phyloP scores from a whole-genome alignment of 2,888 invertebrate genomes.

The Drosophila diplacantha region DNA sequence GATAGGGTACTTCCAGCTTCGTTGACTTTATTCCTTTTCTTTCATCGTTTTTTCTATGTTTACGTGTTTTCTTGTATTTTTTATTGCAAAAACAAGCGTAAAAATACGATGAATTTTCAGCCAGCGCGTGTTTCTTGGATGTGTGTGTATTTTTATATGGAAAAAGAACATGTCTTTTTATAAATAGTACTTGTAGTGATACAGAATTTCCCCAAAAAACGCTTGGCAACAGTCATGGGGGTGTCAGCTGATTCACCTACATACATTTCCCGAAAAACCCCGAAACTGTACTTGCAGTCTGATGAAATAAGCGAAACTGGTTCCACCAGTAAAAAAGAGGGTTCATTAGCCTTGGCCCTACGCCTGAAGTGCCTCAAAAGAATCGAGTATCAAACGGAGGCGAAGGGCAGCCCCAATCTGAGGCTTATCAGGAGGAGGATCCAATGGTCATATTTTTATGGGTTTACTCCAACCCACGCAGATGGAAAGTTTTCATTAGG shows the following conservation, averaged over 20 bases:
- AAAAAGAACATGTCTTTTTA: slow-evolving; percentile 24
- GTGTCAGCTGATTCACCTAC: slow-evolving; percentile 29
- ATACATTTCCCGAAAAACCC: slow-evolving; percentile 6
- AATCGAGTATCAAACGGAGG: slow-evolving; percentile 19
- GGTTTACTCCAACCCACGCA: background rate
- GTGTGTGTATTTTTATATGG: slow-evolving; percentile 23
- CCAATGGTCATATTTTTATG: slow-evolving; percentile 6
- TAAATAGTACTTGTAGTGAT: slow-evolving; percentile 22
- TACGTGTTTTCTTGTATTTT: slow-evolving; percentile 37
- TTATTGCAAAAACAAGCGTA: slow-evolving; percentile 45
- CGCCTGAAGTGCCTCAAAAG: slow-evolving; percentile 27
- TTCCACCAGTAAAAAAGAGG: slow-evolving; percentile 16
- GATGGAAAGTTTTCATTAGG: background rate
- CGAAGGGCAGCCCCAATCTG: slow-evolving; percentile 28
- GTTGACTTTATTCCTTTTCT: background rate
- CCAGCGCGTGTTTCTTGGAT: slow-evolving; percentile 51
- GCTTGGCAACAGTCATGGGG: slow-evolving; percentile 35
- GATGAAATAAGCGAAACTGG: slow-evolving; percentile 21
- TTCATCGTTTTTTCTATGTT: slow-evolving; percentile 4
- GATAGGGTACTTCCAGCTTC: slow-evolving; percentile 1
- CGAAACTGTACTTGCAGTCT: slow-evolving; percentile 22
- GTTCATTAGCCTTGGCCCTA: slow-evolving; percentile 56
- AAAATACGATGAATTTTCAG: slow-evolving; percentile 45
- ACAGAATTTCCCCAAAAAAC: slow-evolving; percentile 14
- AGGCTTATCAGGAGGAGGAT: slow-evolving; percentile 17